Percentiles rank a stretch among this genome's conserved stretches.
phyloP scores from a whole-genome alignment of 2,797 vertebrate genomes.

The Takifugu rubripes region DNA sequence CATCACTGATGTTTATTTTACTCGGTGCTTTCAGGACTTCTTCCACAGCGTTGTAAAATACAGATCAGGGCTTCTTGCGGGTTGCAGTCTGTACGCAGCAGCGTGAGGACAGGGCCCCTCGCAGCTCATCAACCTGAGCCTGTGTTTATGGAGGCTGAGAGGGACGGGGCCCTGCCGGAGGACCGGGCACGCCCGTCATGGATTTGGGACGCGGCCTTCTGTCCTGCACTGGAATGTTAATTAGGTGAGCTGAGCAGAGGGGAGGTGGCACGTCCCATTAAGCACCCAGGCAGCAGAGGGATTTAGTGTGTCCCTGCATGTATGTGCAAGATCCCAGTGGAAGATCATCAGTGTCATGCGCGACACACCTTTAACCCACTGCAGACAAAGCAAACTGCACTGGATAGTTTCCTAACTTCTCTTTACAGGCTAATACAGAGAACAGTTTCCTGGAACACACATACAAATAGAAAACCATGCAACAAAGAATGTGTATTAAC shows the following conservation, averaged over 20 bases:
- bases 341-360: no score
- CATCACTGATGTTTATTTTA: background rate
- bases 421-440: background rate
- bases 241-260: constrained; percentile 65
- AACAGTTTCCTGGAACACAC: background rate
- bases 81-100: constrained; percentile 14
- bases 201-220: constrained; percentile 61
- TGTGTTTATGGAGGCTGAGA: constrained; percentile 59
- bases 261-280: constrained; percentile 59
- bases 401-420: constrained; percentile 10
- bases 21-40: background rate
- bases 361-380: no score
- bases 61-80: background rate
- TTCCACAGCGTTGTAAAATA: background rate
- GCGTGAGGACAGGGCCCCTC: constrained; percentile 39
- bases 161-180: constrained; percentile 48
- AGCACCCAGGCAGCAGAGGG: constrained; percentile 32
- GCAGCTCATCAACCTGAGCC: constrained; percentile 59
- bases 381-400: constrained; percentile 4
- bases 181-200: constrained; percentile 56
- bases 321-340: background rate
- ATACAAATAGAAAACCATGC: no score
- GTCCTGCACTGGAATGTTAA: constrained; percentile 72
- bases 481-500: no score
- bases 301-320: constrained; percentile 27